Conservation (phyloP, 2,888 invertebrate genomes). For the Tiliacea aurago region DNA sequence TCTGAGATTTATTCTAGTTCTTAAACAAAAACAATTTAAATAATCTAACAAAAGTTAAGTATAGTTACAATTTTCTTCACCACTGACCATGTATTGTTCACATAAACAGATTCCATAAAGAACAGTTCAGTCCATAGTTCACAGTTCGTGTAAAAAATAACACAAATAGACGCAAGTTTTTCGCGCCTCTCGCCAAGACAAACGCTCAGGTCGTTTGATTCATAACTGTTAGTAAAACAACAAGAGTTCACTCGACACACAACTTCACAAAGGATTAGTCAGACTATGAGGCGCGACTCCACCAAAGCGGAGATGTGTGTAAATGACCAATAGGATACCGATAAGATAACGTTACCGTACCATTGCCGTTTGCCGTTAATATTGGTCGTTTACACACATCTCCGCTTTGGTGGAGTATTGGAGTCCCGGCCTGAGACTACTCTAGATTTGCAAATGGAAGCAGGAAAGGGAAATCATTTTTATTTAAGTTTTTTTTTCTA, state of each 20-base stretch:
- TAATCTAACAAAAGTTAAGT: conserved; percentile 4
- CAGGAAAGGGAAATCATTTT: conserved; percentile 1
- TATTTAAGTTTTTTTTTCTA: neutral
- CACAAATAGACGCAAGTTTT: neutral
- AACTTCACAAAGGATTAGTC: neutral
- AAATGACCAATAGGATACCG: no score
- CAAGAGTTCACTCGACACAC: conserved; percentile 3
- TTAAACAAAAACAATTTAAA: neutral
- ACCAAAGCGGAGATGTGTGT: no score
- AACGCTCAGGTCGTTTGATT: neutral
- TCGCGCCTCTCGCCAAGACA: neutral
- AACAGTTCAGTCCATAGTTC: neutral
- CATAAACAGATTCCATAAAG: neutral
- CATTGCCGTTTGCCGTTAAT: no score
- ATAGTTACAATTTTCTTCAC: no score
- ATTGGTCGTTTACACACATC: no score
- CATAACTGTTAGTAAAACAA: neutral
- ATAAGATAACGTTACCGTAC: no score
- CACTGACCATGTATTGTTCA: conserved; percentile 1
- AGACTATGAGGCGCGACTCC: no score
- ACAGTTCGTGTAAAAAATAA: neutral
- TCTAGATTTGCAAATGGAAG: neutral
- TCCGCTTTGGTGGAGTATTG: no score
- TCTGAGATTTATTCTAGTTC: neutral
- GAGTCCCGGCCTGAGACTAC: no score